Evolutionary conservation across 2,888 invertebrate species (phyloP), one percentile per base, ranked within the genome.

Genomic region (Crepidodera aurea): DNA sequence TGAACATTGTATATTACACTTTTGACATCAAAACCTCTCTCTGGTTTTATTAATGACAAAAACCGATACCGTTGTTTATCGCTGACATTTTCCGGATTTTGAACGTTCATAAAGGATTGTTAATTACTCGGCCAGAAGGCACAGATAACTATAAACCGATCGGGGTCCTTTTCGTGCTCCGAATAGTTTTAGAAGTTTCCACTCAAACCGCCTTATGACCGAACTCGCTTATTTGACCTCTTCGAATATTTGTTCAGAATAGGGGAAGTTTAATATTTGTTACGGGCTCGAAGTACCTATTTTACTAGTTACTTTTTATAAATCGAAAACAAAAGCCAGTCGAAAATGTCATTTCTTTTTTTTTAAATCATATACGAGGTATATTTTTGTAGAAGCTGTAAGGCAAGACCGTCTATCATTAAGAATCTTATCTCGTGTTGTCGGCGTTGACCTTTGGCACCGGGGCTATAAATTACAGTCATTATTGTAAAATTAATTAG

Each of bases 101-200:
- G 46, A 39, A 60, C 59, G 32, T n/a, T 37, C 59, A 29, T 54
- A 54, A 54, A 54, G 42, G 54, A 62, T 62, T 56, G 51, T 50
- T 62, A 62, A 62, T 62, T 56, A 51, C 44, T 32, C 25, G 40
- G 29, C 51, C 61, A 16, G 44, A 51, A 22, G 44, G 51, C 40
- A 40, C n/a, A 44, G 50, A 61, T 61, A 57, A 55, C 50, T 50
- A 48, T 8, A 44, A 54, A 12, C 42, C 32, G 42, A 54, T 13
- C 29, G 4, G 10, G 12, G 3, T 16, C 39, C 50, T 29, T 58
- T 48, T 46, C 50, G 40, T 18, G 54, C 42, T 37, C n/a, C 7
- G 32, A 29, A 54, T 54, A 54, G 54, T 54, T 54, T 18, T 18
- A 18, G 18, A 54, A 54, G 12, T 32, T 25, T 12, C 32, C 27